phyloP scores from a whole-genome alignment of 2,113 vertebrate species.

The Aphelocoma coerulescens region DNA sequence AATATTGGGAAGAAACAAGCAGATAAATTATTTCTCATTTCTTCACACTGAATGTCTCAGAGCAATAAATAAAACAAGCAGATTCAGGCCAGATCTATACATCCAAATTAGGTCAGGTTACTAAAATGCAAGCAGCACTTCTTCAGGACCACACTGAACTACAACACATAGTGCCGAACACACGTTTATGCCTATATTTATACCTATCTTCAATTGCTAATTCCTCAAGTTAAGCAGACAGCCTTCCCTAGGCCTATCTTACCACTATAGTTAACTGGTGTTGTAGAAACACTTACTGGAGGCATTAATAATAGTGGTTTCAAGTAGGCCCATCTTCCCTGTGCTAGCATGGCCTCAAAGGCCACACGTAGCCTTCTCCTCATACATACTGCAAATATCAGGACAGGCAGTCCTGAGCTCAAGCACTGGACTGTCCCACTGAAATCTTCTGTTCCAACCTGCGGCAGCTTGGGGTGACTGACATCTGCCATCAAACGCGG shows the following conservation, averaged over 20 bases:
- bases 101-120: not conserved
- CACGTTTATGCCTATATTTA: not conserved
- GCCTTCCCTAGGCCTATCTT: not conserved
- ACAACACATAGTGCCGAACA: rapidly evolving
- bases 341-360: not conserved
- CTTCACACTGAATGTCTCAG: not conserved
- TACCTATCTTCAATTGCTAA: not conserved
- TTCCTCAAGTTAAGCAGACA: not conserved
- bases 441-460: not conserved
- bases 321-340: not conserved
- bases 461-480: not conserved
- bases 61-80: not conserved
- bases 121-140: not conserved
- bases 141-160: not conserved
- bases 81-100: not conserved
- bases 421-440: not conserved
- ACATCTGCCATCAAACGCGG: not conserved
- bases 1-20: not conserved
- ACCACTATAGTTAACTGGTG: not conserved
- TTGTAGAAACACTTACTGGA: not conserved
- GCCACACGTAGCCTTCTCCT: not conserved
- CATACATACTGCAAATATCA: not conserved
- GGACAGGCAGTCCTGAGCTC: not conserved
- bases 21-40: not conserved
- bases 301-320: not conserved